phyloP scores from a whole-genome alignment of 2,113 vertebrate genomes.

The Polyodon spathula region DNA sequence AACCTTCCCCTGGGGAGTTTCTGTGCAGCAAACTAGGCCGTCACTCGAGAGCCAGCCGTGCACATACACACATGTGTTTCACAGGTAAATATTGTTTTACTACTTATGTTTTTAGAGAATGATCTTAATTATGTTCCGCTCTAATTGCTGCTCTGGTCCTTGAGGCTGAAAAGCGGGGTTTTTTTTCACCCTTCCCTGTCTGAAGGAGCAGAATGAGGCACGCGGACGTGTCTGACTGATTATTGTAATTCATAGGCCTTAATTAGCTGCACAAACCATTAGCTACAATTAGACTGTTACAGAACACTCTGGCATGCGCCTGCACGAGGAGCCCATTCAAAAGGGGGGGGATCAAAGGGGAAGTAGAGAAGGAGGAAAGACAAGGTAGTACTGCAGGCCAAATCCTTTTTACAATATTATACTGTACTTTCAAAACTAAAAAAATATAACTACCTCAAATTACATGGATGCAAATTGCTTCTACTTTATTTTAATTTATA shows the following conservation, averaged over 20 bases:
- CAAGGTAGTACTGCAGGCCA: constrained; percentile 14
- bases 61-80: constrained; percentile 5
- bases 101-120: constrained; percentile 18
- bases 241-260: constrained; percentile 99
- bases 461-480: too few relatives aligned
- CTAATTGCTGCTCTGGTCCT: constrained; percentile 12
- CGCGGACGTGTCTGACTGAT: constrained; percentile 87
- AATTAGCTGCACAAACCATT: constrained; percentile 99
- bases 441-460: too few relatives aligned
- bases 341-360: constrained; percentile 20
- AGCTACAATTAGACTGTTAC: constrained; percentile 99
- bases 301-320: constrained; percentile 76
- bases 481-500: too few relatives aligned
- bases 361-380: neutral
- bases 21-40: constrained; percentile 2
- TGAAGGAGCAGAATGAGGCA: constrained; percentile 43
- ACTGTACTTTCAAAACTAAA: too few relatives aligned
- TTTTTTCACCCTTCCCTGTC: constrained; percentile 39
- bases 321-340: constrained; percentile 47
- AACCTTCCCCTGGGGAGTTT: constrained; percentile 9
- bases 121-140: constrained; percentile 25
- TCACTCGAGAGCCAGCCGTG: constrained; percentile 1
- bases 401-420: too few relatives aligned
- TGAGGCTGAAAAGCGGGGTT: neutral
- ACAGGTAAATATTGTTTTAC: constrained; percentile 29